Percentiles rank a stretch among this genome's conserved stretches.
phyloP scores from a whole-genome alignment of 2,113 vertebrate species.

The Isichthys henryi region DNA sequence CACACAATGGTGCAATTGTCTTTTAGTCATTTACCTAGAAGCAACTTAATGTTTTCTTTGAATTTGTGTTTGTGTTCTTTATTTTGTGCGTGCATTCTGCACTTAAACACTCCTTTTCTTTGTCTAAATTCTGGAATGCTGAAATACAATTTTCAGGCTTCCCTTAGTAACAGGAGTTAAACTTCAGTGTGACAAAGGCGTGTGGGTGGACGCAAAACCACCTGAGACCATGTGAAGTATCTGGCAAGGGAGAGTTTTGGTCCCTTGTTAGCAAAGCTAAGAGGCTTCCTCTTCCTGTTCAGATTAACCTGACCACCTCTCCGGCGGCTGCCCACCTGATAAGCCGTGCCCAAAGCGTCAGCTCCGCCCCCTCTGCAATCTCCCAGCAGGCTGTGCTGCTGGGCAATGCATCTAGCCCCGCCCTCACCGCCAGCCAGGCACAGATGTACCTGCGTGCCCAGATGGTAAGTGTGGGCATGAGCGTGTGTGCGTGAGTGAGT shows the following conservation, averaged over 20 bases:
- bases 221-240: not conserved
- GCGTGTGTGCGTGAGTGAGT: not conserved
- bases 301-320: slow-evolving; percentile 80
- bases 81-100: not conserved
- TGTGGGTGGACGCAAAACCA: not conserved
- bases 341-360: slow-evolving; percentile 82
- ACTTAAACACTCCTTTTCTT: not conserved
- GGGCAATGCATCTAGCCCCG: slow-evolving; percentile 73
- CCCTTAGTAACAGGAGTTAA: not conserved
- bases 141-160: not conserved
- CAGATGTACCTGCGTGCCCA: slow-evolving; percentile 98
- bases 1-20: not conserved
- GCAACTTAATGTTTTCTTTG: not conserved
- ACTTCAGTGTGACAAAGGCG: not conserved
- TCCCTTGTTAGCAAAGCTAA: not conserved
- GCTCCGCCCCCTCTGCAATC: slow-evolving; percentile 73
- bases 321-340: slow-evolving; percentile 83
- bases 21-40: not conserved
- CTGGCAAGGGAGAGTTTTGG: not conserved
- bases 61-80: not conserved
- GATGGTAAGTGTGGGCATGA: slow-evolving; percentile 73
- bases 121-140: not conserved
- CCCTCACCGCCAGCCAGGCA: slow-evolving; percentile 88
- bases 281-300: not conserved
- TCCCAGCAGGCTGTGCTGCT: slow-evolving; percentile 89